A percentile compares a stretch with the other conserved stretches of the same genome.
phyloP scores from a whole-genome alignment of 2,113 vertebrate genomes.

The Nyctibius bracteatus region DNA sequence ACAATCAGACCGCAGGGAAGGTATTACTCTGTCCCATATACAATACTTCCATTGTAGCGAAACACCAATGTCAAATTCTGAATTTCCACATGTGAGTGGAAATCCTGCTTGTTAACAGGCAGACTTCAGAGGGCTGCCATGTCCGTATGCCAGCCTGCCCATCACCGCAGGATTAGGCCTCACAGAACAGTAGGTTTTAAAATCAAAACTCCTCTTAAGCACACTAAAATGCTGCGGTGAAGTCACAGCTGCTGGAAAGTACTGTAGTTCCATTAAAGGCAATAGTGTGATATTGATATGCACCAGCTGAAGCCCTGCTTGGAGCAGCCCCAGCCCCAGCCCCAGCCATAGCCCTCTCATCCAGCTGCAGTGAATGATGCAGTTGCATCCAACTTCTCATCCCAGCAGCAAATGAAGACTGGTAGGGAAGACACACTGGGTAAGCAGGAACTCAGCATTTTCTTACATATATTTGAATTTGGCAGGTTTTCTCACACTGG shows the following conservation, averaged over 20 bases:
- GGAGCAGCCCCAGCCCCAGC: neutral
- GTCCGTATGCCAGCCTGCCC: neutral
- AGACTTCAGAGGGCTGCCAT: neutral
- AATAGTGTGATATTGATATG: neutral
- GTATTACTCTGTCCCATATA: neutral
- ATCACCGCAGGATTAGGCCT: neutral
- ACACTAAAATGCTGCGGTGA: neutral
- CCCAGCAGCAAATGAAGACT: rapidly evolving
- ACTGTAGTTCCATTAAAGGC: neutral
- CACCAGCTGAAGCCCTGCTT: neutral
- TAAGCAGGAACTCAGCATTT: neutral
- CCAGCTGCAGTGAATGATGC: no score
- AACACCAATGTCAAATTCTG: neutral
- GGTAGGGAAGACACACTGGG: neutral
- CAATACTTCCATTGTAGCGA: neutral
- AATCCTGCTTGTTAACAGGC: neutral
- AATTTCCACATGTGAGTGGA: neutral
- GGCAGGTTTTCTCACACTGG: neutral
- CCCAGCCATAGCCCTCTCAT: neutral
- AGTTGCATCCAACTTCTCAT: no score
- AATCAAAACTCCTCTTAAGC: neutral
- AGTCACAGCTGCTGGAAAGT: constrained; percentile 15
- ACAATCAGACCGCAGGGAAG: neutral
- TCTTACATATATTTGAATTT: rapidly evolving
- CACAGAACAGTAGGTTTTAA: neutral